Conservation (phyloP, 2,888 invertebrate species). For the Habrosyne pyritoides region DNA sequence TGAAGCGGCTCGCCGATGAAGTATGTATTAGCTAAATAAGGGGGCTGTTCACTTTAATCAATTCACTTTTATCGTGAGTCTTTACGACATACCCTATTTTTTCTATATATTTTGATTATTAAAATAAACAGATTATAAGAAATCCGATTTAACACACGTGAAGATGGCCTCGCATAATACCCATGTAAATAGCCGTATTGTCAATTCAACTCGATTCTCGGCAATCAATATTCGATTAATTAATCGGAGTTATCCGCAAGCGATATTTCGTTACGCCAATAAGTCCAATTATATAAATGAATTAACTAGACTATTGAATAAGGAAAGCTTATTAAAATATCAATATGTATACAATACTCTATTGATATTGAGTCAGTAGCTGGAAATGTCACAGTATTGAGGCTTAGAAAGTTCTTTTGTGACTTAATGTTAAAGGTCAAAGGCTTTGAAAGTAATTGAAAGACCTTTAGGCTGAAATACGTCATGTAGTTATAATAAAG, state of each 20-base stretch:
- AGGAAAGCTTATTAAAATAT: not conserved
- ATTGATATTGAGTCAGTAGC: not conserved
- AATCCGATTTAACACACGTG: not conserved
- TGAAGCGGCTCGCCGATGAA: no score
- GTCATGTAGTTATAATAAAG: no score
- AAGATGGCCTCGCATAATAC: not conserved
- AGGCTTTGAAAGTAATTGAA: not conserved
- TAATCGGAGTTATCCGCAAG: slow-evolving; percentile 8
- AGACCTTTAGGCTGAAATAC: not conserved
- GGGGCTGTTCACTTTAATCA: no score
- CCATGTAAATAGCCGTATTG: slow-evolving; percentile 6
- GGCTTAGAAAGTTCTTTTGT: not conserved
- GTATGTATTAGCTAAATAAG: no score
- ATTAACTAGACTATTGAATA: not conserved
- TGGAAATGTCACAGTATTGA: not conserved
- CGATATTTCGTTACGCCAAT: slow-evolving; percentile 9
- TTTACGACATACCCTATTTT: no score
- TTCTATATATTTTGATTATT: no score
- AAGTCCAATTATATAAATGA: slow-evolving; percentile 8
- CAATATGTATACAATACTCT: not conserved
- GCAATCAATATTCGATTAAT: slow-evolving; percentile 5
- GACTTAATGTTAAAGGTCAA: not conserved
- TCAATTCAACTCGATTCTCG: slow-evolving; percentile 9
- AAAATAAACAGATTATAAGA: not conserved
- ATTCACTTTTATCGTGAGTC: no score